Conservation (phyloP, 2,888 invertebrate genomes). For the Odontomyia ornata region DNA sequence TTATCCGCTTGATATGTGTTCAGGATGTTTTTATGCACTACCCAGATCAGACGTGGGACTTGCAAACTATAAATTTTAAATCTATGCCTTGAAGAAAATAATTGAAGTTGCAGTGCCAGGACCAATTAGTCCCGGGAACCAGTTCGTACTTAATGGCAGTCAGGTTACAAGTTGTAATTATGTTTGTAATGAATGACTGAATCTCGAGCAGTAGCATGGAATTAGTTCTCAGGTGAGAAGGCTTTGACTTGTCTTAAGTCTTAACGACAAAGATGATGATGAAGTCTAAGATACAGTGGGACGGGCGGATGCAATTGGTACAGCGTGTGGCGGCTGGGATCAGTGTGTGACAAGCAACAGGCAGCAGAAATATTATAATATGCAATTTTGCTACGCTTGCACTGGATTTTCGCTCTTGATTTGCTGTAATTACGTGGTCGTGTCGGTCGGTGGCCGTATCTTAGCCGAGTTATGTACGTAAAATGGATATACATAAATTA, state of each 20-base stretch:
- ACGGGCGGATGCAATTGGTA: not conserved
- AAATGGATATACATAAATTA: too few relatives aligned
- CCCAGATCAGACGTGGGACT: slow-evolving; percentile 24
- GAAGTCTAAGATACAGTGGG: not conserved
- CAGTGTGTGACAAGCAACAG: slow-evolving; percentile 19
- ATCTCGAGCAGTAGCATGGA: slow-evolving; percentile 13
- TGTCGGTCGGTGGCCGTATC: not conserved
- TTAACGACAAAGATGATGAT: not conserved
- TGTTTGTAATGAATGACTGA: slow-evolving; percentile 27
- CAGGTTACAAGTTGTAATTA: slow-evolving; percentile 38
- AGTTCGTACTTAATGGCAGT: slow-evolving; percentile 43
- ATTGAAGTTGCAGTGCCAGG: slow-evolving; percentile 8
- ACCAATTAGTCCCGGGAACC: slow-evolving; percentile 37
- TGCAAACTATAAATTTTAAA: slow-evolving; percentile 8
- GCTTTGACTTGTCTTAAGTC: not conserved
- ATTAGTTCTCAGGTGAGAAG: slow-evolving; percentile 20
- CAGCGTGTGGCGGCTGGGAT: not conserved
- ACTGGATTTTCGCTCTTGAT: slow-evolving; percentile 13
- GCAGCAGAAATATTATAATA: slow-evolving; percentile 15
- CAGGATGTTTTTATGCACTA: not conserved
- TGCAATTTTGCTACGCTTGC: slow-evolving; percentile 17
- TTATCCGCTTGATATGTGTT: not conserved
- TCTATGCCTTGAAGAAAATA: slow-evolving; percentile 9
- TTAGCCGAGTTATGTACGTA: too few relatives aligned
- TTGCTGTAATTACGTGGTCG: not conserved